These are phyloP conservation scores for Silurus lanzhouensis DNA, from an alignment of 2,797 vertebrate genomes.

Conservation along the genomic window DNA sequence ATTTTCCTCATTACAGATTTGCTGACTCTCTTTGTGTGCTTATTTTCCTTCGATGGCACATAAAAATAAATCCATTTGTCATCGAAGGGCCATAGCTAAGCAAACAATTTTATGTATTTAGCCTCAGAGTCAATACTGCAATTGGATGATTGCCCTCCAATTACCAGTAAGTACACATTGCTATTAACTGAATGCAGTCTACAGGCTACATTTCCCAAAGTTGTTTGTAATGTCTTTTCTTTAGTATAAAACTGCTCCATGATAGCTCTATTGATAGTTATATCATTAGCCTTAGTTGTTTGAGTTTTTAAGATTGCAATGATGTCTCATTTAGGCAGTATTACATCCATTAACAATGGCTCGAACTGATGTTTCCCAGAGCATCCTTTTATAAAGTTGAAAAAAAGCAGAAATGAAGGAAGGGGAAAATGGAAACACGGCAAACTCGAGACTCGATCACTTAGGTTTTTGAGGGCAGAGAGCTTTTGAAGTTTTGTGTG, in stretches of 20 bases:
- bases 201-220: constrained; percentile 6
- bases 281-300: neutral
- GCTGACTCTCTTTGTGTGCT: neutral
- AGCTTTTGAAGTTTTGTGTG: constrained; percentile 44
- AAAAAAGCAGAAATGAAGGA: constrained; percentile 44
- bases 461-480: neutral
- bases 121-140: constrained; percentile 51
- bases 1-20: neutral
- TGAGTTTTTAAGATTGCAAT: neutral
- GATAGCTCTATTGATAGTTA: neutral
- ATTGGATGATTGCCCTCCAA: constrained; percentile 55
- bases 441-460: constrained; percentile 3
- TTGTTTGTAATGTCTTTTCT: neutral
- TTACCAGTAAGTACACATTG: constrained; percentile 47
- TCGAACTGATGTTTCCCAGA: constrained; percentile 48
- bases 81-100: constrained; percentile 51
- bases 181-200: constrained; percentile 42
- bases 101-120: constrained; percentile 62
- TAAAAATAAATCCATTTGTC: constrained; percentile 33
- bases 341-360: constrained; percentile 16
- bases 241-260: neutral
- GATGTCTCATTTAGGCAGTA: constrained; percentile 29
- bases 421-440: neutral
- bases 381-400: constrained; percentile 44
- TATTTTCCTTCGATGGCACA: constrained; percentile 46